Conservation (phyloP, 2,113 vertebrate species). For the Syrrhaptes paradoxus region DNA sequence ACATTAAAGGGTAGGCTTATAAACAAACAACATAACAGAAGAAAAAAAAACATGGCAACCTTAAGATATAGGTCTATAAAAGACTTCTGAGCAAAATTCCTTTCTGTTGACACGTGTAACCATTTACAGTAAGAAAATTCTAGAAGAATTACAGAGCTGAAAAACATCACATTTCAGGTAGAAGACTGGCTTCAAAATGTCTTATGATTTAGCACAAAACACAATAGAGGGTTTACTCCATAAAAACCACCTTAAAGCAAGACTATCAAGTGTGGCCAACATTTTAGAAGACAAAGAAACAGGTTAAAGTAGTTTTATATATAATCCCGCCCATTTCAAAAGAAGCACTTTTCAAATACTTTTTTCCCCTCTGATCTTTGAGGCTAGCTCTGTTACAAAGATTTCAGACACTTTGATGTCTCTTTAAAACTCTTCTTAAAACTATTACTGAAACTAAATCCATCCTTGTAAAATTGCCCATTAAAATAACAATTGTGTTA, state of each 20-base stretch:
- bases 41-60: not conserved
- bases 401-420: slow-evolving; percentile 57
- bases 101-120: not conserved
- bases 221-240: not conserved
- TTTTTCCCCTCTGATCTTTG: slow-evolving; percentile 25
- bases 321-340: slow-evolving; percentile 47
- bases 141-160: not conserved
- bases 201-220: not conserved
- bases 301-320: not conserved
- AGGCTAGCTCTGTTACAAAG: slow-evolving; percentile 44
- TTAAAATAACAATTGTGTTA: slow-evolving; percentile 46
- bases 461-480: slow-evolving; percentile 53
- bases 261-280: not conserved
- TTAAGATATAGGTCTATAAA: not conserved
- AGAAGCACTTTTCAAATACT: slow-evolving; percentile 16
- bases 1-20: not conserved
- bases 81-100: not conserved
- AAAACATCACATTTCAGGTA: not conserved
- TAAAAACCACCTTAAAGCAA: slow-evolving; percentile 21
- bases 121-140: not conserved
- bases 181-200: not conserved
- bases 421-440: slow-evolving; percentile 60
- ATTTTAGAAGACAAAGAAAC: not conserved
- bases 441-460: slow-evolving; percentile 58
- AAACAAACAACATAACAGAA: not conserved